Conservation (phyloP, 2,888 invertebrate species). For the Acronicta aceris region DNA sequence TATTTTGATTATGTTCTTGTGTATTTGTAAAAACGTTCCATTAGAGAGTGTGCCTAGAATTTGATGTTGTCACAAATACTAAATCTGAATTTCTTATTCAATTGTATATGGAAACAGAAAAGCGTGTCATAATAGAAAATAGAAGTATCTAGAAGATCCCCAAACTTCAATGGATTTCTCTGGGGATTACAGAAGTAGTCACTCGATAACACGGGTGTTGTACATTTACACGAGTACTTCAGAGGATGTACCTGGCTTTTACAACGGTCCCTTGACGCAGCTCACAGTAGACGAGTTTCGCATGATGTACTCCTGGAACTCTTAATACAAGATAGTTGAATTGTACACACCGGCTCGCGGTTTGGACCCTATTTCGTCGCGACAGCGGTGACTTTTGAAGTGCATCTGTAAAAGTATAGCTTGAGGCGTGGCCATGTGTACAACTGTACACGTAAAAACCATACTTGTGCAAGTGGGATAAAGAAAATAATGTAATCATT, state of each 20-base stretch:
- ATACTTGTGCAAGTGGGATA: neutral
- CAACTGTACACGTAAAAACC: neutral
- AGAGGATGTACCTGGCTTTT: slow-evolving; percentile 32
- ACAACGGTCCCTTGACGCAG: slow-evolving; percentile 24
- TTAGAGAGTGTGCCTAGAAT: too few relatives aligned
- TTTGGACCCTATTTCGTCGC: too few relatives aligned
- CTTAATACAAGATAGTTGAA: slow-evolving; percentile 13
- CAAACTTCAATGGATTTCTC: slow-evolving; percentile 7
- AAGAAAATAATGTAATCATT: neutral
- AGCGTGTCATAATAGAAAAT: too few relatives aligned
- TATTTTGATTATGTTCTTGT: too few relatives aligned
- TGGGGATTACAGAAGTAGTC: slow-evolving; percentile 26
- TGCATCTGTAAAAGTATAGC: too few relatives aligned
- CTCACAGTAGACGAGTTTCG: slow-evolving; percentile 13
- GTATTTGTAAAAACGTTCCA: too few relatives aligned
- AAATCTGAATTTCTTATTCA: too few relatives aligned
- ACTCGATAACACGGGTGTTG: slow-evolving; percentile 10
- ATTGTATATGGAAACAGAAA: too few relatives aligned
- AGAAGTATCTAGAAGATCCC: neutral
- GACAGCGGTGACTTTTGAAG: too few relatives aligned
- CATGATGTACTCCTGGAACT: neutral
- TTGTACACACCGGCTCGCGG: neutral
- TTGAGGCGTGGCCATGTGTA: too few relatives aligned
- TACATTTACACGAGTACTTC: slow-evolving; percentile 34
- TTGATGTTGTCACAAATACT: too few relatives aligned